These are phyloP conservation scores for Delichon dasypus DNA, from an alignment of 2,797 vertebrate species.

Conservation along the genomic window DNA sequence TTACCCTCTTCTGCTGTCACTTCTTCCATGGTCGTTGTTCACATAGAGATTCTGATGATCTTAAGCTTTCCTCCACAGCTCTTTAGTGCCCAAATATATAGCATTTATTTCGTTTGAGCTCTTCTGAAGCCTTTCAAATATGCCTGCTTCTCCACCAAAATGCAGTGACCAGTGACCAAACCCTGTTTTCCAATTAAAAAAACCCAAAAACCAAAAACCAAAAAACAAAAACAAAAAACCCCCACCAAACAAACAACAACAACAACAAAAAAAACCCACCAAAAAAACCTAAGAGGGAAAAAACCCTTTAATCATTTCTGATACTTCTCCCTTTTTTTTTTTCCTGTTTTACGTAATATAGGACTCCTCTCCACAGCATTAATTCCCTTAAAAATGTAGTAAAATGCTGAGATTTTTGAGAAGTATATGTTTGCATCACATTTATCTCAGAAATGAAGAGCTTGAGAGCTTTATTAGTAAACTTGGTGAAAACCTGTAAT, in stretches of 20 bases:
- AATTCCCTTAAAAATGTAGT: not conserved
- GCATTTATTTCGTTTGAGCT: not conserved
- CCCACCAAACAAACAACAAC: no score
- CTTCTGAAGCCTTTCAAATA: not conserved
- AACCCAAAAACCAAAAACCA: not conserved
- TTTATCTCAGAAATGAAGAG: not conserved
- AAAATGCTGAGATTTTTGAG: not conserved
- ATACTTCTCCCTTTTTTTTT: not conserved
- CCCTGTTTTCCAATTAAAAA: not conserved
- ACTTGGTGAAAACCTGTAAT: not conserved
- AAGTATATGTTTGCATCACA: not conserved
- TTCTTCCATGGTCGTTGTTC: not conserved
- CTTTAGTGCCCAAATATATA: not conserved
- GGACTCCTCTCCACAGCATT: not conserved
- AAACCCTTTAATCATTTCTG: not conserved
- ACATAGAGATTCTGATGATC: not conserved
- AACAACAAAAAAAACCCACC: no score
- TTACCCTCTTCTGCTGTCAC: not conserved
- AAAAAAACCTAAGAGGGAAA: not conserved
- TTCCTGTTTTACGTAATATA: not conserved
- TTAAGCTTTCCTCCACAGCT: not conserved
- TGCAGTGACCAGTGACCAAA: not conserved
- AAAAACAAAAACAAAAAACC: no score
- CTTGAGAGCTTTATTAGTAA: not conserved
- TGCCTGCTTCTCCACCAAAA: not conserved